Base-by-base conservation (phyloP, 1,140 invertebrate species). In the Hylyphantes graminicola region DNA sequence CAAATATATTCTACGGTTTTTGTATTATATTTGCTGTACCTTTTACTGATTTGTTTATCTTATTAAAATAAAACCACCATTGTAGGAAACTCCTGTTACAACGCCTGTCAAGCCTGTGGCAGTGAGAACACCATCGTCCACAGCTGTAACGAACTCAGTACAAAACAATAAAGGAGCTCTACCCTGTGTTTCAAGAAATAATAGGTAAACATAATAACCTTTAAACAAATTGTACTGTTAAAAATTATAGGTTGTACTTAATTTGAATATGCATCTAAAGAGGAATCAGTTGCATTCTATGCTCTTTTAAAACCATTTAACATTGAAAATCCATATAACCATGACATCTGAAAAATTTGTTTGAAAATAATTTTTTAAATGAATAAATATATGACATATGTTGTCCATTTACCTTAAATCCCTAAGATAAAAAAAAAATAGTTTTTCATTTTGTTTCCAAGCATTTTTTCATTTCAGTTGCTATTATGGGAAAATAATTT, bases 111-210 rank as follows among this genome's bases (percentile, higher is more conserved):
- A 85, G 81, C 83, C 78, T 57, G 73, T 85, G 75, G 86, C 83
- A 83, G 76, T 79, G 48, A 80, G 78, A 75, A 80, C 86, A 84
- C 80, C 82, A 78, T 86, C 83, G 55, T 79, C 86, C 35, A 68
- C 75, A 57, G 67, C 78, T 21, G 19, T 86, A 63, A 59, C 82
- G 64, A 57, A 17, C 57, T 74, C 76, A 74, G 79, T 75, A 73
- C 74, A 82, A 82, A 80, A 76, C 57, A 76, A 63, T 63, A 78
- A 85, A 86, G 79, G 79, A 85, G 79, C 82, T 85, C 64, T 85
- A 59, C 63, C 82, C 70, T 85, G 82, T 76, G 74, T 85, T 67
- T 77, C 74, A 85, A 85, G 82, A 64, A 85, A 85, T 64, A 85
- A 85, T 57, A 85, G 83, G 76, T 79, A 81, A 72, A 55, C 68